Evolutionary conservation across 2,797 vertebrate genomes (phyloP).

Genomic region (Gobio occitaniae): DNA sequence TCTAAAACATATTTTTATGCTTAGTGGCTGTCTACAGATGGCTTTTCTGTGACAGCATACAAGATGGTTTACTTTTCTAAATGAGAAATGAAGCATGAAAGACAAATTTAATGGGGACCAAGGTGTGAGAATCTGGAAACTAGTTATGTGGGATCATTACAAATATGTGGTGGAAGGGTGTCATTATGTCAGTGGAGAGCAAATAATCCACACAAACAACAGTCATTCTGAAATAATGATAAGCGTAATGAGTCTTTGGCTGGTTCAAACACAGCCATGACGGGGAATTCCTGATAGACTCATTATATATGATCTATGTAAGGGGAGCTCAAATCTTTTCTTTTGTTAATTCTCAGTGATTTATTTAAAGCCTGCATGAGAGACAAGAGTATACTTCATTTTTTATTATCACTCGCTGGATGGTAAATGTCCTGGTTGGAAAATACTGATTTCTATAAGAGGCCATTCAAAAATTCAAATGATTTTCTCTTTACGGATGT

Average conservation of each 20-base stretch:
- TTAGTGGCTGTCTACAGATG: conserved; percentile 4
- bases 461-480: not conserved
- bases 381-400: too few species aligned
- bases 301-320: not conserved
- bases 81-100: conserved; percentile 23
- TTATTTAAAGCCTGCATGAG: not conserved
- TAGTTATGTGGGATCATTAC: conserved; percentile 5
- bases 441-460: not conserved
- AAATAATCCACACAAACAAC: not conserved
- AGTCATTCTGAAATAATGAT: conserved; percentile 18
- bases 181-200: conserved; percentile 14
- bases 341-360: not conserved
- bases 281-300: not conserved
- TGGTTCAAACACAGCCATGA: conserved; percentile 5
- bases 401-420: not conserved
- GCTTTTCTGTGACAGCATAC: conserved; percentile 39
- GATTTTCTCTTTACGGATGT: not conserved
- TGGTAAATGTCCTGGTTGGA: not conserved
- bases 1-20: conserved; percentile 9
- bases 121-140: conserved; percentile 7
- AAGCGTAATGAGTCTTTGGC: conserved; percentile 2
- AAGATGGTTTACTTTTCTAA: conserved; percentile 15
- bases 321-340: not conserved
- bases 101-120: not conserved
- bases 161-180: not conserved